Percentiles rank a stretch among this genome's conserved stretches.
Conservation (phyloP, 2,888 invertebrate genomes). For the Phyllotreta striolata region DNA sequence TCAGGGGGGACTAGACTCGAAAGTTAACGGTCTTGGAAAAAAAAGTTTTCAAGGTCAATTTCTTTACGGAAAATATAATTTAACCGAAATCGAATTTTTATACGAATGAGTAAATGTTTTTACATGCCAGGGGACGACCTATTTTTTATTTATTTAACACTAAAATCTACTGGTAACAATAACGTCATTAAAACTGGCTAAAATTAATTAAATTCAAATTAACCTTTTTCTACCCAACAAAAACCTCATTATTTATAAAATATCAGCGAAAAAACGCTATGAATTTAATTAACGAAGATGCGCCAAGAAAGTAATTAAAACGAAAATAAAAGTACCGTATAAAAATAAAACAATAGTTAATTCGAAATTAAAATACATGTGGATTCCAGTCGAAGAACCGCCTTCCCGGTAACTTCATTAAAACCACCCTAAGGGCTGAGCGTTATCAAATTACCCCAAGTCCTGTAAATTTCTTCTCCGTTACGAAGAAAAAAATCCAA, state of each 20-base stretch:
- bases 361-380: slow-evolving; percentile 16
- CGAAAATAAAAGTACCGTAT: slow-evolving; percentile 1
- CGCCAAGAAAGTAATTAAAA: slow-evolving; percentile 3
- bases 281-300: slow-evolving; percentile 11
- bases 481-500: slow-evolving; percentile 21
- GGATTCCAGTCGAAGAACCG: slow-evolving; percentile 1
- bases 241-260: slow-evolving; percentile 11
- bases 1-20: too few species aligned
- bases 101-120: too few species aligned
- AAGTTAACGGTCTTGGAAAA: too few species aligned
- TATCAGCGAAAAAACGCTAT: neutral
- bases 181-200: too few species aligned
- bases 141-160: too few species aligned
- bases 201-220: too few species aligned
- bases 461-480: slow-evolving; percentile 26
- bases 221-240: neutral
- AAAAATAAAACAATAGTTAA: neutral
- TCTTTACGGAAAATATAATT: too few species aligned
- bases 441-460: slow-evolving; percentile 19
- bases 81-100: too few species aligned
- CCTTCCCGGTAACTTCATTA: slow-evolving; percentile 13
- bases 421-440: slow-evolving; percentile 5
- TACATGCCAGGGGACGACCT: too few species aligned
- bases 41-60: too few species aligned
- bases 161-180: too few species aligned